Evolutionary conservation across 2,113 vertebrate species (phyloP).

Genomic region (Xiphias gladius): DNA sequence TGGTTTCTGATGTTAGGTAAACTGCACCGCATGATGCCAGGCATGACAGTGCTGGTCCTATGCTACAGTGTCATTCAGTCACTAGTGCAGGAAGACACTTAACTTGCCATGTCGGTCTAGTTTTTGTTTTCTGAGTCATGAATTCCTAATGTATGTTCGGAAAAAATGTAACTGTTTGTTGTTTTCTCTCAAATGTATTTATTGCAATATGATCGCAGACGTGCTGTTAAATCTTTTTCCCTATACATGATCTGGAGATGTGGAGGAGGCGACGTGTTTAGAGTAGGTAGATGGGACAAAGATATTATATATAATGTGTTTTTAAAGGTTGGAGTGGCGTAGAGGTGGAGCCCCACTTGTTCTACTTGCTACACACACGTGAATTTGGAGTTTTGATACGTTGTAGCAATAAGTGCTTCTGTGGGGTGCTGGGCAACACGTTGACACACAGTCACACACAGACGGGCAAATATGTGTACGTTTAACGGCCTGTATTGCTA

Average conservation of each 20-base stretch:
- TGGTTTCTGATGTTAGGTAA: conserved; percentile 4
- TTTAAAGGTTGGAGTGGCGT: conserved; percentile 10
- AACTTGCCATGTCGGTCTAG: background rate
- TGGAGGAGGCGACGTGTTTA: conserved; percentile 13
- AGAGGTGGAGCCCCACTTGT: background rate
- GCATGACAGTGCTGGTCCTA: conserved; percentile 23
- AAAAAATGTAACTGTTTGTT: conserved; percentile 17
- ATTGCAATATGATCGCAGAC: conserved; percentile 55
- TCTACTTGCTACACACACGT: background rate
- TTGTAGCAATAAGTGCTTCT: conserved; percentile 77
- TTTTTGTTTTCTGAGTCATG: conserved; percentile 11
- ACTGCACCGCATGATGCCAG: conserved; percentile 56
- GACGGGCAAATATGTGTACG: conserved; percentile 9
- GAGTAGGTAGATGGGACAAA: conserved; percentile 3
- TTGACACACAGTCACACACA: conserved; percentile 35
- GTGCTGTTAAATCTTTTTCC: conserved; percentile 43
- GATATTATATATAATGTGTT: conserved; percentile 5
- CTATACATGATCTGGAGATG: background rate
- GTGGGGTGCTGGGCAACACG: conserved; percentile 48
- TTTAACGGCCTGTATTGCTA: conserved; percentile 33
- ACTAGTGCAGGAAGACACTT: conserved; percentile 24
- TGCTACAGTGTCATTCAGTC: conserved; percentile 28
- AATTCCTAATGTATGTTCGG: conserved; percentile 19
- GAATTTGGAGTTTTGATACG: conserved; percentile 19
- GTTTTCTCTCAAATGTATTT: conserved; percentile 49